These are phyloP conservation scores for Apis cerana DNA, from an alignment of 1,140 invertebrate genomes.

Conservation along the genomic window DNA sequence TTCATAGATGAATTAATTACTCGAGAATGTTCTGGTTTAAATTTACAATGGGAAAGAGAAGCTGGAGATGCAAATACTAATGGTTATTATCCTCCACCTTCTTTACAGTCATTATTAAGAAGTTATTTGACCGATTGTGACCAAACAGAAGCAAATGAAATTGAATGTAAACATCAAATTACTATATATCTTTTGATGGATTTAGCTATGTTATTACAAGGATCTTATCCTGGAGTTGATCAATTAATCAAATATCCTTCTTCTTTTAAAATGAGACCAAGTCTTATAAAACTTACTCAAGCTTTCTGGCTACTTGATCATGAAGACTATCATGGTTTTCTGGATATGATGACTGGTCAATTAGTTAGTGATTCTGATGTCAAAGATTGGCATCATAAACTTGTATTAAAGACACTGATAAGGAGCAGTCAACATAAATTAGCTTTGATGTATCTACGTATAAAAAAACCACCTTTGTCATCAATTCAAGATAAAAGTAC, in stretches of 20 bases:
- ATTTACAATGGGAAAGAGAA: slow-evolving; percentile 85
- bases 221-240: slow-evolving; percentile 81
- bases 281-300: slow-evolving; percentile 88
- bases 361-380: slow-evolving; percentile 78
- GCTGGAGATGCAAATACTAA: slow-evolving; percentile 80
- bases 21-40: slow-evolving; percentile 77
- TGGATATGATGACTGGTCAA: slow-evolving; percentile 76
- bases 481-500: slow-evolving; percentile 80
- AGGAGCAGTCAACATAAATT: slow-evolving; percentile 81
- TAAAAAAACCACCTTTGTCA: slow-evolving; percentile 80
- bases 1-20: slow-evolving; percentile 85
- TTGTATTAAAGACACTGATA: slow-evolving; percentile 83
- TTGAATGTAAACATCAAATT: slow-evolving; percentile 88
- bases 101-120: slow-evolving; percentile 88
- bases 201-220: slow-evolving; percentile 84
- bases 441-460: slow-evolving; percentile 82
- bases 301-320: slow-evolving; percentile 94
- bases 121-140: slow-evolving; percentile 86
- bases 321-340: slow-evolving; percentile 84
- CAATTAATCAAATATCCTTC: slow-evolving; percentile 88
- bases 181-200: slow-evolving; percentile 92
- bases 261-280: slow-evolving; percentile 87
- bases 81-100: slow-evolving; percentile 89
- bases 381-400: slow-evolving; percentile 83
- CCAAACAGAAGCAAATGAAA: slow-evolving; percentile 73